Evolutionary conservation across 2,797 vertebrate genomes (phyloP).

Genomic region (Paramormyrops hopkinsi): DNA sequence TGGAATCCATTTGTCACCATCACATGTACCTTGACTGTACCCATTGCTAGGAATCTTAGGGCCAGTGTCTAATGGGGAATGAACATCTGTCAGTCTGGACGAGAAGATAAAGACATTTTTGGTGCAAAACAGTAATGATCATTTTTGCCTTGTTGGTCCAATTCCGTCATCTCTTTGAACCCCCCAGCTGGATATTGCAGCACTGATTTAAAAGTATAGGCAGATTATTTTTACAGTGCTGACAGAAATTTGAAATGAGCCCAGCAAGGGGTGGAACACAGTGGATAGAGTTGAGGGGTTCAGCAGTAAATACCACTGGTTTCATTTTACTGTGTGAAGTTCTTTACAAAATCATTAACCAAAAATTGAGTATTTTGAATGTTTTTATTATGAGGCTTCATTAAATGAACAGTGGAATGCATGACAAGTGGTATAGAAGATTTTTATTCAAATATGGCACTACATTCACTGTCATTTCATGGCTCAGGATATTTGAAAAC

Average conservation of each 20-base stretch:
- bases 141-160: not conserved
- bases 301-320: not conserved
- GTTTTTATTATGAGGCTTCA: not conserved
- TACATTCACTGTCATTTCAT: not conserved
- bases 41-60: not conserved
- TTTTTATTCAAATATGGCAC: not conserved
- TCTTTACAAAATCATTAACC: not conserved
- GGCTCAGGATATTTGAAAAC: not conserved
- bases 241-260: not conserved
- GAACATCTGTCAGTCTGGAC: not conserved
- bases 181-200: not conserved
- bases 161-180: not conserved
- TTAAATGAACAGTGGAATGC: not conserved
- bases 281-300: not conserved
- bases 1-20: not conserved
- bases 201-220: not conserved
- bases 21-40: not conserved
- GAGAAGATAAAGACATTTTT: not conserved
- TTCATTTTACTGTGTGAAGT: not conserved
- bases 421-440: not conserved
- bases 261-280: not conserved
- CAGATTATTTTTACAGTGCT: not conserved
- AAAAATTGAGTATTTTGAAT: not conserved
- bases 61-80: not conserved
- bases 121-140: not conserved